These are phyloP conservation scores for Fulica atra DNA, from an alignment of 2,113 vertebrate genomes.

Conservation along the genomic window DNA sequence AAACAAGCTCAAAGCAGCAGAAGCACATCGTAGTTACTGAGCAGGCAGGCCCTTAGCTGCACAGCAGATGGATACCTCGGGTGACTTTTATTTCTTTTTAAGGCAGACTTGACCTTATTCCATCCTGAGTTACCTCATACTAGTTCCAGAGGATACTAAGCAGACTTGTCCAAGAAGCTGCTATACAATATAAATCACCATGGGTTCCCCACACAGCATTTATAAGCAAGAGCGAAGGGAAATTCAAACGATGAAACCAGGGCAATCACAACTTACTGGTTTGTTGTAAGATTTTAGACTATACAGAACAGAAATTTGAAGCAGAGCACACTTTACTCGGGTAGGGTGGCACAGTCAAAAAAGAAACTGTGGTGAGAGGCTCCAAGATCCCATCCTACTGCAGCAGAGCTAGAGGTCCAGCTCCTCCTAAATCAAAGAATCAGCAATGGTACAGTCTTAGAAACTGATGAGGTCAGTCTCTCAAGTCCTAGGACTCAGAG, in stretches of 20 bases:
- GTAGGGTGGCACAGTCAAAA: background rate
- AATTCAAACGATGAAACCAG: background rate
- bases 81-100: background rate
- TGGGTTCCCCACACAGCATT: background rate
- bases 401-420: background rate
- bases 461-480: background rate
- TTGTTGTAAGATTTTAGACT: background rate
- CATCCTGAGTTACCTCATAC: background rate
- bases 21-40: background rate
- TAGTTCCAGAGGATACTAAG: background rate
- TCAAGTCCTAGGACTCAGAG: background rate
- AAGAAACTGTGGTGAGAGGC: background rate
- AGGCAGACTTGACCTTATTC: slow-evolving; percentile 22
- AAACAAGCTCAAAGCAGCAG: background rate
- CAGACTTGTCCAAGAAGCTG: background rate
- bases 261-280: background rate
- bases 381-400: background rate
- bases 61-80: background rate
- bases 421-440: background rate
- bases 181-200: background rate
- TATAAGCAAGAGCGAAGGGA: background rate
- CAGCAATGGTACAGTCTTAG: background rate
- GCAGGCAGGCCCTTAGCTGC: background rate
- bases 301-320: background rate
- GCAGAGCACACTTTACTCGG: background rate